Evolutionary conservation across 2,797 vertebrate species (phyloP).

Genomic region (Lerista edwardsae): DNA sequence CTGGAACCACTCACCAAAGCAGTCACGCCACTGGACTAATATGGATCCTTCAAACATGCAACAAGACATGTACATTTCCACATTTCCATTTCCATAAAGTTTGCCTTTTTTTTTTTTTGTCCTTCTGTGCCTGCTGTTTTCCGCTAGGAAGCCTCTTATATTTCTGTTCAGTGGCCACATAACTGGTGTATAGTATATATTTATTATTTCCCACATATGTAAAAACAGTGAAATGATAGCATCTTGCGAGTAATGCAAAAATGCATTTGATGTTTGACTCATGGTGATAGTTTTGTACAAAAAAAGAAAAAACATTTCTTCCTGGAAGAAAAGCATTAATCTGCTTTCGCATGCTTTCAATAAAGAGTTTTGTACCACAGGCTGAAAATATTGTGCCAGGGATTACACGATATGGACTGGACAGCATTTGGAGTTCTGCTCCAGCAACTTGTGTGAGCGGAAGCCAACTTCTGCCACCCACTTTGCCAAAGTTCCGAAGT

Average conservation of each 20-base stretch:
- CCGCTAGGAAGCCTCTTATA: slow-evolving; percentile 40
- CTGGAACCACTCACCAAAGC: slow-evolving; percentile 36
- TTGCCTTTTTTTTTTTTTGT: background rate
- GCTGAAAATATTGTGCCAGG: background rate
- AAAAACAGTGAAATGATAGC: slow-evolving; percentile 54
- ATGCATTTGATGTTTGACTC: slow-evolving; percentile 21
- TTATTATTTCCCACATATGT: slow-evolving; percentile 73
- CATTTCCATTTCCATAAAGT: background rate
- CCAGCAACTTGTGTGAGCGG: no score
- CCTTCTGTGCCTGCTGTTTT: slow-evolving; percentile 40
- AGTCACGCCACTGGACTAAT: slow-evolving; percentile 9
- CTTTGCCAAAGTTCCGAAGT: no score
- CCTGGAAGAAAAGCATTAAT: slow-evolving; percentile 4
- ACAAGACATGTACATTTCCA: slow-evolving; percentile 11
- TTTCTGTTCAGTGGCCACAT: slow-evolving; percentile 54
- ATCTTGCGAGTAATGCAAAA: slow-evolving; percentile 51
- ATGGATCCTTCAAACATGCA: slow-evolving; percentile 37
- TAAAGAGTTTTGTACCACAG: slow-evolving; percentile 59
- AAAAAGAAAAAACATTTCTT: slow-evolving; percentile 49
- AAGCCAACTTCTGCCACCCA: no score
- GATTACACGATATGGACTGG: no score
- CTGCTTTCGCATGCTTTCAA: slow-evolving; percentile 40
- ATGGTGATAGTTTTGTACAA: slow-evolving; percentile 58
- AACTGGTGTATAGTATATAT: slow-evolving; percentile 68
- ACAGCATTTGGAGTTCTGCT: no score